Evolutionary conservation across 2,888 invertebrate species (phyloP), one percentile per base, ranked within the genome.

Genomic region (Opisthograptis luteolata): DNA sequence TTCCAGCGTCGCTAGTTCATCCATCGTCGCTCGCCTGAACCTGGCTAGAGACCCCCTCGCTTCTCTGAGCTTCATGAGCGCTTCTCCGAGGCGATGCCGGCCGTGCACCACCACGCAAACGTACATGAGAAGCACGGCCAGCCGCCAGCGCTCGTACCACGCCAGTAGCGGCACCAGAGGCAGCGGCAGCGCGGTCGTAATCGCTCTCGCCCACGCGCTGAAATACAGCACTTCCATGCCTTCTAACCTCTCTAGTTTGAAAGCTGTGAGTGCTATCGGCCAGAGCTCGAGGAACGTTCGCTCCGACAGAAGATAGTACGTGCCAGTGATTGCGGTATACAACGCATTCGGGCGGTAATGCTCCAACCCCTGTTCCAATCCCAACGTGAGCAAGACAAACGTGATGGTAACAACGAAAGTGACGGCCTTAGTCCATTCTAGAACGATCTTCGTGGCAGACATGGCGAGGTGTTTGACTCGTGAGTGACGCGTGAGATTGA

Each of bases 351-450:
- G 96, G 40, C 92, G 92, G 78, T 95, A 96, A 74, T 95, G 93
- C 60, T 95, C 93, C 31, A 95, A 76, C 1, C 95, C 95, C 78
- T 95, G 95, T 70, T 95, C 95, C 48, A 95, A 76, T 1, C 95
- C 95, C 35, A 96, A 93, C 0, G 95, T 94, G 2, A 96, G 87
- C 7, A 96, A 87, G 81, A 95, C 93, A 69, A 95, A 96, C 0
- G 94, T 95, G 25, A 95, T 92, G 0, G 95, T 96, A 20, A 95
- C 94, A 19, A 95, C 91, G 68, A 95, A 96, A 0, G 95, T 95
- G 35, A 96, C 93, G 0, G 95, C 95, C 81, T 96, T 96, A 9
- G 95, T 95, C 94, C 95, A 95, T 76, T 96, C 95, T 41, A 96
- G 87, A 5, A 95, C 95, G 46, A 96, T 94, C 79, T 95, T 95